Evolutionary conservation across 2,888 invertebrate genomes (phyloP).

Genomic region (Drosophila parthenogenetica): DNA sequence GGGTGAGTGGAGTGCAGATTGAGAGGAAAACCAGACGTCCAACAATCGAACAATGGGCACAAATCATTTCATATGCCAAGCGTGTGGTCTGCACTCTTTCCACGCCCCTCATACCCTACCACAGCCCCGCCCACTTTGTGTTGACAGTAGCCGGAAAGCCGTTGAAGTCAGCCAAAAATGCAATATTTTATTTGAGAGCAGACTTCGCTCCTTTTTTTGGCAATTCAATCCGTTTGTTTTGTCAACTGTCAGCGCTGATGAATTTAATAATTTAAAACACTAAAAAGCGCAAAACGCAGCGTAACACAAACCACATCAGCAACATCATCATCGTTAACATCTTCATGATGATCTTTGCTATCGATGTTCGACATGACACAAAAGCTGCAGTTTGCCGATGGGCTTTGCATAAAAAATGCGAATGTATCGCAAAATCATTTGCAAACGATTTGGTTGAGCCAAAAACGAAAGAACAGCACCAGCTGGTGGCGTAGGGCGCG

Average conservation of each 20-base stretch:
- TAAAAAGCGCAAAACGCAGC: constrained; percentile 33
- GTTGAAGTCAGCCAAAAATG: constrained; percentile 41
- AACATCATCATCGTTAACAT: constrained; percentile 20
- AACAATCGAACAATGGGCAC: constrained; percentile 74
- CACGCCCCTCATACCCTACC: not conserved
- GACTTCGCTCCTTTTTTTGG: constrained; percentile 27
- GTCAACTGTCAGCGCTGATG: constrained; percentile 74
- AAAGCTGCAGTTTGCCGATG: constrained; percentile 77
- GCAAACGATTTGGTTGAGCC: constrained; percentile 63
- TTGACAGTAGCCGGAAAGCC: constrained; percentile 32
- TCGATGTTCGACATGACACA: constrained; percentile 74
- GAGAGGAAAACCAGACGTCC: constrained; percentile 33
- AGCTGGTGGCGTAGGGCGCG: not conserved
- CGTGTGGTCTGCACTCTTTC: constrained; percentile 65
- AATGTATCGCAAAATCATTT: constrained; percentile 31
- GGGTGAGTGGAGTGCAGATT: not conserved
- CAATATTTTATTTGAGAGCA: constrained; percentile 78
- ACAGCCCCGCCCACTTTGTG: not conserved
- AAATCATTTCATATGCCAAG: constrained; percentile 79
- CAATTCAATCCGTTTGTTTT: constrained; percentile 63
- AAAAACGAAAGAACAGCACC: constrained; percentile 12
- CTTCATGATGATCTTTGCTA: constrained; percentile 13
- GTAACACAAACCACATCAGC: constrained; percentile 36
- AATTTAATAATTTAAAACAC: constrained; percentile 73
- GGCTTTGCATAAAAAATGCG: constrained; percentile 74